Evolutionary conservation across 1,140 invertebrate species (phyloP).

Genomic region (Macrosteles quadrilineatus): DNA sequence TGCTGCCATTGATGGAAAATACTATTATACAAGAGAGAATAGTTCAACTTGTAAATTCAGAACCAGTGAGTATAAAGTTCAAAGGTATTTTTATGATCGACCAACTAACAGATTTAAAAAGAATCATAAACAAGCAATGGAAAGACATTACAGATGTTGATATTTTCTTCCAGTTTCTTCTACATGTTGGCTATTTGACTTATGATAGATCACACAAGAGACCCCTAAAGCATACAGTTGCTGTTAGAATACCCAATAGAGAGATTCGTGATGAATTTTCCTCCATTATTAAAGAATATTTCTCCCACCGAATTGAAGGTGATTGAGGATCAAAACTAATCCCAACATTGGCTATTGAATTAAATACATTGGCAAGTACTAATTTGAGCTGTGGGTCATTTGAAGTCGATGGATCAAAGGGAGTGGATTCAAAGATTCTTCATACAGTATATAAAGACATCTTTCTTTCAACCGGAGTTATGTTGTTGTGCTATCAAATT

Average conservation of each 20-base stretch:
- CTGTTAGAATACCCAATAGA: not conserved
- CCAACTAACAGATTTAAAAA: not conserved
- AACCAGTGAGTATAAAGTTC: not conserved
- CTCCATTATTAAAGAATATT: not conserved
- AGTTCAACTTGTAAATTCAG: not conserved
- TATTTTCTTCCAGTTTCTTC: not conserved
- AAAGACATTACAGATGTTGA: not conserved
- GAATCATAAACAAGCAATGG: not conserved
- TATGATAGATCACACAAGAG: not conserved
- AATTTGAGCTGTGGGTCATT: too few relatives aligned
- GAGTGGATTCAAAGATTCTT: too few relatives aligned
- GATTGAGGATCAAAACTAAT: too few relatives aligned
- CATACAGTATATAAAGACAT: too few relatives aligned
- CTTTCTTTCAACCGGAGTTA: too few relatives aligned
- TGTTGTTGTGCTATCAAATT: too few relatives aligned
- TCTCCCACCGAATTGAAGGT: not conserved
- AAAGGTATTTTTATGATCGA: not conserved
- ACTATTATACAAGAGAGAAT: not conserved
- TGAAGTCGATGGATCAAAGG: too few relatives aligned
- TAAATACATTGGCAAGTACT: too few relatives aligned
- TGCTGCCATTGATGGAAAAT: not conserved
- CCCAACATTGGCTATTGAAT: too few relatives aligned
- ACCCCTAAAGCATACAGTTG: not conserved
- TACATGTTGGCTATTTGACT: not conserved
- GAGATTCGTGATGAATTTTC: not conserved